A percentile compares a stretch with the other conserved stretches of the same genome.
Conservation (phyloP, 2,888 invertebrate genomes). For the Parnassius orleans region DNA sequence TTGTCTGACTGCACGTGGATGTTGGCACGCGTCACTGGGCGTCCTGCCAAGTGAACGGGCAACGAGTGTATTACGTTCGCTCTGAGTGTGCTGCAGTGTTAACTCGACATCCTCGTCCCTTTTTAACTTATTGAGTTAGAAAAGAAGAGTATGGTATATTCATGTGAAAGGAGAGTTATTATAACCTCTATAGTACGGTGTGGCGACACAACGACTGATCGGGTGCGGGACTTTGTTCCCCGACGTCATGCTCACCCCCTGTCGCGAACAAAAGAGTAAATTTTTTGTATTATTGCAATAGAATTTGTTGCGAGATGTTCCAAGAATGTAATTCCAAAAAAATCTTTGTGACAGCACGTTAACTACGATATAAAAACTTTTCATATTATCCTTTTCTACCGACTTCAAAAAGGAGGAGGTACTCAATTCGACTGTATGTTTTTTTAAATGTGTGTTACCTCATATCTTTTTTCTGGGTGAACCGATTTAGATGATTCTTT, state of each 20-base stretch:
- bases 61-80: conserved; percentile 38
- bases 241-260: conserved; percentile 33
- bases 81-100: conserved; percentile 30
- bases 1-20: conserved; percentile 50
- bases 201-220: conserved; percentile 43
- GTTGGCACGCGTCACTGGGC: conserved; percentile 52
- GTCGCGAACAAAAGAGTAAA: conserved; percentile 41
- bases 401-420: too few species aligned
- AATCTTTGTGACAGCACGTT: conserved; percentile 15
- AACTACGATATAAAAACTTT: neutral
- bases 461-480: too few species aligned
- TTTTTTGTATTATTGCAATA: conserved; percentile 34
- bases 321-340: conserved; percentile 21
- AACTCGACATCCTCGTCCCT: conserved; percentile 35
- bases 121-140: conserved; percentile 32
- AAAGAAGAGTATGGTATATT: conserved; percentile 33
- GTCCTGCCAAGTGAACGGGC: conserved; percentile 55
- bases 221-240: conserved; percentile 33
- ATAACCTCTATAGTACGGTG: conserved; percentile 31
- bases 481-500: too few species aligned
- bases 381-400: too few species aligned
- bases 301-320: conserved; percentile 19
- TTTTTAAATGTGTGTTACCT: too few species aligned
- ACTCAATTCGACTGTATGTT: too few species aligned
- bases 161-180: conserved; percentile 34